phyloP scores from a whole-genome alignment of 2,888 invertebrate genomes.

The Zaprionus bogoriensis region DNA sequence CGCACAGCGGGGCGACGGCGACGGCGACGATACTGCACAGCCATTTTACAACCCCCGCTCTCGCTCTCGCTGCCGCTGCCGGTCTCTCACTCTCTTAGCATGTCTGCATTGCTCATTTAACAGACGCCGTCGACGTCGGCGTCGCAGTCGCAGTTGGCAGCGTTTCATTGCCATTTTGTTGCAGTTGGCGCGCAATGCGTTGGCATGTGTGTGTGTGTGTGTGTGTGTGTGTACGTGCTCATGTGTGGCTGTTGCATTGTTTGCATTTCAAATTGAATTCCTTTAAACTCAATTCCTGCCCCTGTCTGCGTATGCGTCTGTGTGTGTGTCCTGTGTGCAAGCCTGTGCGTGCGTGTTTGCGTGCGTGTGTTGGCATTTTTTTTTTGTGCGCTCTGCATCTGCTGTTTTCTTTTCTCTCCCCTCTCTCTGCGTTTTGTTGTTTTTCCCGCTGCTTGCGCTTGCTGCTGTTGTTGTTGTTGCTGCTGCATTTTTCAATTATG shows the following conservation, averaged over 20 bases:
- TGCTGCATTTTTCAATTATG: conserved; percentile 72
- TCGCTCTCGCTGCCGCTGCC: conserved; percentile 1
- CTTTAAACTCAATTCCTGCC: conserved; percentile 64
- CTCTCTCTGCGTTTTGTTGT: conserved; percentile 27
- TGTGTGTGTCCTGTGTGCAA: conserved; percentile 9
- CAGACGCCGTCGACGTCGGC: conserved; percentile 1
- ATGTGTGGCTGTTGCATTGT: conserved; percentile 62
- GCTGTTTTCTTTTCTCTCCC: conserved; percentile 61
- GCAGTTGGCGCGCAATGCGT: conserved; percentile 71
- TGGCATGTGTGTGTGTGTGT: conserved; percentile 39
- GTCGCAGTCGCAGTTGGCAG: not conserved
- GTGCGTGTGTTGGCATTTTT: conserved; percentile 67
- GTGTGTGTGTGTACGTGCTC: conserved; percentile 27
- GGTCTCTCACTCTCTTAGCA: conserved; percentile 2
- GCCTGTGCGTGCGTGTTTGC: conserved; percentile 5
- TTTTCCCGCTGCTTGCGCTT: conserved; percentile 12
- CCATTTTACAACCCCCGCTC: conserved; percentile 42
- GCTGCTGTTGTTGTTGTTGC: conserved; percentile 35
- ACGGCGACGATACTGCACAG: conserved; percentile 21
- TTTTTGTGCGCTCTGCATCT: conserved; percentile 69
- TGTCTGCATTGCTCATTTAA: conserved; percentile 47
- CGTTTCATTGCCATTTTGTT: conserved; percentile 76
- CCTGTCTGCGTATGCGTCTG: conserved; percentile 10
- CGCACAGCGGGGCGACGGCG: conserved; percentile 52
- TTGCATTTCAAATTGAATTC: conserved; percentile 78